A percentile compares a stretch with the other conserved stretches of the same genome.
phyloP scores from a whole-genome alignment of 2,797 vertebrate genomes.

The Varecia variegata region DNA sequence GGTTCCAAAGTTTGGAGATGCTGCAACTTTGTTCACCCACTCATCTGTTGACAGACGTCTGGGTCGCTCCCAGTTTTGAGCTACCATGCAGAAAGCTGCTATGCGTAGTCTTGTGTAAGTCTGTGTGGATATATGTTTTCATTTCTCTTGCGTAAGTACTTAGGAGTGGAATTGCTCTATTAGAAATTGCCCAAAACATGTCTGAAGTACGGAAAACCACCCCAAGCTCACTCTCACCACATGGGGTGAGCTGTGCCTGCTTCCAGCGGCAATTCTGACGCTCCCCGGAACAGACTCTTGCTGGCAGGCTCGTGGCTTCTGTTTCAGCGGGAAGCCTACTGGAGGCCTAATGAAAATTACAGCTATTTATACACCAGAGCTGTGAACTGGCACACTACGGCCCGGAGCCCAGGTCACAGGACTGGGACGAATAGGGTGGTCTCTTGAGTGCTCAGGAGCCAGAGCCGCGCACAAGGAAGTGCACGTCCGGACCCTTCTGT shows the following conservation, averaged over 20 bases:
- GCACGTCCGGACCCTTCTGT: neutral
- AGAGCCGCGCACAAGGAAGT: constrained; percentile 14
- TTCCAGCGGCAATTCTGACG: neutral
- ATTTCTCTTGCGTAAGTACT: neutral
- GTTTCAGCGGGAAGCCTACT: constrained; percentile 56
- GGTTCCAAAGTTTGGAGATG: neutral
- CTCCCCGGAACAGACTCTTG: neutral
- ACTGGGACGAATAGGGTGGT: constrained; percentile 65
- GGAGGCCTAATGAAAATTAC: constrained; percentile 76
- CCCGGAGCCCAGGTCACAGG: constrained; percentile 60
- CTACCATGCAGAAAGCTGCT: neutral
- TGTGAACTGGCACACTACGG: constrained; percentile 54
- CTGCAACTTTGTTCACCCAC: neutral
- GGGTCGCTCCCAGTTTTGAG: neutral
- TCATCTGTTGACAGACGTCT: too few relatives aligned
- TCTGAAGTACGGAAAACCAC: neutral
- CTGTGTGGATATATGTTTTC: neutral
- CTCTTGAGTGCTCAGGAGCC: constrained; percentile 39
- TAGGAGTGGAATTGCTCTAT: neutral
- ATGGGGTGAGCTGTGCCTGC: neutral
- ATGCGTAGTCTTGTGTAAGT: neutral
- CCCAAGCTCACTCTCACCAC: neutral
- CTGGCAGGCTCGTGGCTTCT: neutral
- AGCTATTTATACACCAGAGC: constrained; percentile 71
- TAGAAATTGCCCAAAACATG: neutral